Base-by-base conservation (phyloP, 2,888 invertebrate species). In the Timema cristinae region DNA sequence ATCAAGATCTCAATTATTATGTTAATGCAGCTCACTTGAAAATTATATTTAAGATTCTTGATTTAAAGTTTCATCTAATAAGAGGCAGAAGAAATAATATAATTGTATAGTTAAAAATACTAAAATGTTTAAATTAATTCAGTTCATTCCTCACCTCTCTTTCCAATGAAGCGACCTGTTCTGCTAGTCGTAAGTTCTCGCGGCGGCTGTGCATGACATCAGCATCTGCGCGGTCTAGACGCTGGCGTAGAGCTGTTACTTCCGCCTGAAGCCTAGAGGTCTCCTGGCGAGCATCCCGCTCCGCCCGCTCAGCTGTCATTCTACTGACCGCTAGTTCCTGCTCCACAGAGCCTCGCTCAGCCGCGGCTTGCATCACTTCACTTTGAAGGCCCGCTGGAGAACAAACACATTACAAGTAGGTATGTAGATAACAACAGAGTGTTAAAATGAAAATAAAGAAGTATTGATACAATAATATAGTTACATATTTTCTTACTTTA, bases 181-280 rank as follows among this genome's bases (percentile, higher is more conserved):
- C 94, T 13, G 88, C 87, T 10, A 94, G 85, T 66, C 93, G 87
- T 52, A 93, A 83, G 78, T 93, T 92, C 80, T 94, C 93, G 10
- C 93, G 86, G 66, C 93, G 88, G 16, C 92, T 90, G 78, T 93
- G 93, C 51, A 93, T 86, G 73, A 93, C 79, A 79, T 94, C 94
- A 0, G 91, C 91, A 80, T 94, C 94, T 15, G 91, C 90, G 70
- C 93, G 85, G 79, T 94, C 93, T 77, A 93, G 79, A 49, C 92
- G 86, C 80, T 93, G 92, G 50, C 92, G 85, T 69, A 92, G 82
- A 6, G 91, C 91, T 75, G 88, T 87, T 56, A 90, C 77, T 79
- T 94, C 94, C 0, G 92, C 90, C 77, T 91, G 92, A 7, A 92
- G 83, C 2, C 93, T 85, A 51, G 87, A 88, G 11, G 89, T 84